Evolutionary conservation across 2,113 vertebrate species (phyloP).

Genomic region (cat (Felis catus)): DNA sequence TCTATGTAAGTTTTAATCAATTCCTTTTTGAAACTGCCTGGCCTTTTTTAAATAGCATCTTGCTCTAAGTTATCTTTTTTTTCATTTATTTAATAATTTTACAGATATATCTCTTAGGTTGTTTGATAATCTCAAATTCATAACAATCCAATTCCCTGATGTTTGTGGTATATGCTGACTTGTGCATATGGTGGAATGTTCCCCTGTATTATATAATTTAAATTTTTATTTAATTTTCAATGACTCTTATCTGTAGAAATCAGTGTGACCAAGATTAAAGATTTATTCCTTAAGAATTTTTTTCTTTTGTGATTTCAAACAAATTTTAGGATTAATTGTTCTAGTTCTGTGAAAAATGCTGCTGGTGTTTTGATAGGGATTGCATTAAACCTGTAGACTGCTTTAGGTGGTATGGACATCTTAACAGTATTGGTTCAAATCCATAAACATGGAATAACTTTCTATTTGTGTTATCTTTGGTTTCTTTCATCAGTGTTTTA

Average conservation of each 20-base stretch:
- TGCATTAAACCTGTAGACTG: neutral
- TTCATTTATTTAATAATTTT: slow-evolving; percentile 36
- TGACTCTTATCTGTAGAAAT: slow-evolving; percentile 28
- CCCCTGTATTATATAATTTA: neutral
- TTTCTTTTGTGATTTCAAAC: neutral
- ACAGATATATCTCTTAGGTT: neutral
- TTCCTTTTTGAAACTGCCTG: neutral
- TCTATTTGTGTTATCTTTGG: neutral
- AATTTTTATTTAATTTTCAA: slow-evolving; percentile 45
- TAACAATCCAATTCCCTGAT: neutral
- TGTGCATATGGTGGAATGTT: neutral
- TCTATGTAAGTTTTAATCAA: slow-evolving; percentile 15
- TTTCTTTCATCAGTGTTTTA: neutral
- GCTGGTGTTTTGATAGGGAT: neutral
- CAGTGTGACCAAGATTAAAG: neutral
- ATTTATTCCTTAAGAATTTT: slow-evolving; percentile 4
- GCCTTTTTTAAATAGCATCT: neutral
- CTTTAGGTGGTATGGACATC: neutral
- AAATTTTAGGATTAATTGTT: neutral
- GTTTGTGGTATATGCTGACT: neutral
- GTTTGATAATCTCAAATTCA: slow-evolving; percentile 11
- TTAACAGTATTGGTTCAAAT: neutral
- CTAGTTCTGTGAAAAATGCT: neutral
- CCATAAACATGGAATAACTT: neutral
- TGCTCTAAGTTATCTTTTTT: neutral